A percentile compares a stretch with the other conserved stretches of the same genome.
Conservation (phyloP, 2,113 vertebrate species). For the Arenaria interpres region DNA sequence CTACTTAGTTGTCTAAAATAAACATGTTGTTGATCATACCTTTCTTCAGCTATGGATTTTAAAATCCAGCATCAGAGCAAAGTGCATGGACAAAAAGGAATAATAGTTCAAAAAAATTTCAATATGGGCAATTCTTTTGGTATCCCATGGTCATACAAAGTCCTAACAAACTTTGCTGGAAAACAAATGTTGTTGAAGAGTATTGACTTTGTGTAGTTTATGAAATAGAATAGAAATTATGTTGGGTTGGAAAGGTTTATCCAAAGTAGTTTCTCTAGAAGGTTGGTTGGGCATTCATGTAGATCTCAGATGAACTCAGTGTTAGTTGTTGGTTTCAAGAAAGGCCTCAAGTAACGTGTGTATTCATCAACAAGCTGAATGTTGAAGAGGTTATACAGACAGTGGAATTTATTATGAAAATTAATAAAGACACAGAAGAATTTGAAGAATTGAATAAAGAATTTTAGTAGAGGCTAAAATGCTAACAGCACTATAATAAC, state of each 20-base stretch:
- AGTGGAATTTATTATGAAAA: not conserved
- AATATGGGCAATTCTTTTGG: not conserved
- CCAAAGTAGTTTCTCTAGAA: not conserved
- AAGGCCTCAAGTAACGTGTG: not conserved
- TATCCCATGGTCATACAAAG: not conserved
- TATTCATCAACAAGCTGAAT: not conserved
- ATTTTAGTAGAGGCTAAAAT: not conserved
- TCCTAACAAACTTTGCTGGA: not conserved
- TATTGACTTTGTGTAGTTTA: not conserved
- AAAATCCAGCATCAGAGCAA: not conserved
- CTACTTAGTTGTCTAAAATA: not conserved
- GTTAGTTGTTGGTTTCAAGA: not conserved
- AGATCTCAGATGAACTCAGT: not conserved
- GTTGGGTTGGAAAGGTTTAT: not conserved
- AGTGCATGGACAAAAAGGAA: not conserved
- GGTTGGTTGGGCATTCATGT: not conserved
- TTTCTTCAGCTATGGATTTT: not conserved
- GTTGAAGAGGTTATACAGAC: not conserved
- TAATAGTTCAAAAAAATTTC: not conserved
- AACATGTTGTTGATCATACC: not conserved
- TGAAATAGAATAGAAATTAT: not conserved
- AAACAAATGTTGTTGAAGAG: not conserved
- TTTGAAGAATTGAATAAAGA: not conserved
- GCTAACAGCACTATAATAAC: not conserved
- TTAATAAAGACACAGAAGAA: not conserved